Evolutionary conservation across 1,140 invertebrate species (phyloP).

Genomic region (Neomicropteryx cornuta): DNA sequence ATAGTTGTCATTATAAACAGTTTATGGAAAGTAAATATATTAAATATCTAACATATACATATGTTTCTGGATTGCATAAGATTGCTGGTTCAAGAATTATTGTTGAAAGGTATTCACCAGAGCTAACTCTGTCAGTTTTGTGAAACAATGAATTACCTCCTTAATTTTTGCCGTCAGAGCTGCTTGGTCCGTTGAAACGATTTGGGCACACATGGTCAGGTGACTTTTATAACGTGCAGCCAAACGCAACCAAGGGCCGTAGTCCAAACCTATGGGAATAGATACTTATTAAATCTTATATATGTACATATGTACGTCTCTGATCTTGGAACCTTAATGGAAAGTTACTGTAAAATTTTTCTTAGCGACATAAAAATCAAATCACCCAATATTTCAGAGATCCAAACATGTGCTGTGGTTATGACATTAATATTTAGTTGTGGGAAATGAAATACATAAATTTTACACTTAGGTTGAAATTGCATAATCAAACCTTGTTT

Average conservation of each 20-base stretch:
- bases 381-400: background rate
- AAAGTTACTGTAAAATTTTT: background rate
- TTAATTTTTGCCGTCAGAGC: slow-evolving; percentile 56
- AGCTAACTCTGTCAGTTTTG: too few species aligned
- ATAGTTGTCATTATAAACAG: too few species aligned
- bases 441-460: background rate
- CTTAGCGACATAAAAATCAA: background rate
- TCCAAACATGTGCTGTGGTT: background rate
- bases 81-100: too few species aligned
- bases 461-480: too few species aligned
- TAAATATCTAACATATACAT: too few species aligned
- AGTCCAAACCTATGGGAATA: slow-evolving; percentile 35
- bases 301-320: slow-evolving; percentile 3
- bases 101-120: too few species aligned
- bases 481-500: too few species aligned
- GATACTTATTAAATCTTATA: background rate
- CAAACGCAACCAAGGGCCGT: slow-evolving; percentile 47
- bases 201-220: slow-evolving; percentile 54
- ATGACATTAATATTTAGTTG: background rate
- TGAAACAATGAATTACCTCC: slow-evolving; percentile 45
- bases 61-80: too few species aligned
- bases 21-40: too few species aligned
- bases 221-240: slow-evolving; percentile 69
- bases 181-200: slow-evolving; percentile 63
- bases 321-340: slow-evolving; percentile 3